These are phyloP conservation scores for Asobara japonica DNA, from an alignment of 1,140 invertebrate genomes.

Conservation along the genomic window DNA sequence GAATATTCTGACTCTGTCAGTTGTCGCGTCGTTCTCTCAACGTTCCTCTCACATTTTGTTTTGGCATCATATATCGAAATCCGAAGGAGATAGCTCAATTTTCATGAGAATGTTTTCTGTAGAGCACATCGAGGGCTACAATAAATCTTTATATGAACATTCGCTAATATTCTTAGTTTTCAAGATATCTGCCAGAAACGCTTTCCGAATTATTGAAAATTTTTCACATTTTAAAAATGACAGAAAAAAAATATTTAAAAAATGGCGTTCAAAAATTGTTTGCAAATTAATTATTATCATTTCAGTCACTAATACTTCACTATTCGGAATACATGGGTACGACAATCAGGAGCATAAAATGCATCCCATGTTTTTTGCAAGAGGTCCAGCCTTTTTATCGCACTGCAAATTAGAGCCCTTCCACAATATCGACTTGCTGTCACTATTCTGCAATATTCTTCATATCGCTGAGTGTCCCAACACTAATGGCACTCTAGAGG, in stretches of 20 bases:
- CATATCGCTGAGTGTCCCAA: conserved; percentile 59
- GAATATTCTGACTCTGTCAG: neutral
- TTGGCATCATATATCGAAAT: too few species aligned
- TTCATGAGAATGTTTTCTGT: too few species aligned
- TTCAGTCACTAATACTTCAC: conserved; percentile 63
- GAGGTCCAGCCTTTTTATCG: conserved; percentile 72
- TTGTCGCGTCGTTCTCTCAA: too few species aligned
- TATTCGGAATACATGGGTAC: conserved; percentile 77
- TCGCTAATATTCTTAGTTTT: too few species aligned
- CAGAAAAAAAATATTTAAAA: too few species aligned
- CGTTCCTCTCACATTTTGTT: too few species aligned
- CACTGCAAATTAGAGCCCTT: conserved; percentile 69
- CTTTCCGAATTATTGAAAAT: too few species aligned
- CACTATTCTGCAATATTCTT: conserved; percentile 74
- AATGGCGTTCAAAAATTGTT: conserved; percentile 5
- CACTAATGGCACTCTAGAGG: conserved; percentile 65
- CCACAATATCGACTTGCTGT: conserved; percentile 74
- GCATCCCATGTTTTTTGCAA: conserved; percentile 77
- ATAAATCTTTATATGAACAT: too few species aligned
- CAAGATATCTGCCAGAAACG: too few species aligned
- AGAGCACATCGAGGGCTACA: too few species aligned
- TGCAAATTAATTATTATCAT: conserved; percentile 26
- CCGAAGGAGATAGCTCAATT: too few species aligned
- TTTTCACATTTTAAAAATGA: too few species aligned
- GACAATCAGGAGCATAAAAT: conserved; percentile 70